Evolutionary conservation across 2,888 invertebrate genomes (phyloP), one percentile per base, ranked within the genome.

Genomic region (Leucoptera coffeella): DNA sequence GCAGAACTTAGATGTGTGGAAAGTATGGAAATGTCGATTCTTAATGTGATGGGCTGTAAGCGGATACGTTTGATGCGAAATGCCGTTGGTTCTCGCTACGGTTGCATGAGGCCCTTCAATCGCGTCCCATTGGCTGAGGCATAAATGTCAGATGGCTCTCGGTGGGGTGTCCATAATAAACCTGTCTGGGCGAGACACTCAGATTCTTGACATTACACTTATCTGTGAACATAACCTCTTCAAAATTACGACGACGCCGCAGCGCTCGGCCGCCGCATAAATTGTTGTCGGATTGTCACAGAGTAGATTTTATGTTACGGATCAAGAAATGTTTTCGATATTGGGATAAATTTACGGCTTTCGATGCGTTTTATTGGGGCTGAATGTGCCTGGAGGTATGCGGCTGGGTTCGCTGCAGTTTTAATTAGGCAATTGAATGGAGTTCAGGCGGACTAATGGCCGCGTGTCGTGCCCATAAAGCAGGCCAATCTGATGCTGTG

Each of bases 321-420:
- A 67, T 67, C 65, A 62, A 57, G 53, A 59, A 61, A 65, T 60
- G 58, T 62, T 59, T 58, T 60, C 62, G 59, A 62, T 65, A 65
- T 59, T 60, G 55, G 50, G 53, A 56, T 60, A 55, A 51, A 54
- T 59, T 61, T 61, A 59, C 56, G 14, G 22, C 22, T 27, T 27
- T 22, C 22, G 26, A 27, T 21, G 15, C 11, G 15, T 22, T 14
- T 22, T 22, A 22, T 12, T 15, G 11, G 8, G 7, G 22, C 4
- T 12, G 5, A 12, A 7, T 9, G 10, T 17, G 12, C 11, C 12
- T n/a, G 15, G 15, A 26, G 10, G 15, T 17, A 15, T 15, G 8
- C 15, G 12, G 12, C 5, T 25, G 12, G 15, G 15, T 25, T 25
- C 12, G 7, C 11, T 12, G 19, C n/a, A 12, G 20, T 27, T 29